A percentile compares a stretch with the other conserved stretches of the same genome.
Evolutionary conservation across 2,888 invertebrate genomes (phyloP).

Genomic region (Rhaphigaster nebulosa): DNA sequence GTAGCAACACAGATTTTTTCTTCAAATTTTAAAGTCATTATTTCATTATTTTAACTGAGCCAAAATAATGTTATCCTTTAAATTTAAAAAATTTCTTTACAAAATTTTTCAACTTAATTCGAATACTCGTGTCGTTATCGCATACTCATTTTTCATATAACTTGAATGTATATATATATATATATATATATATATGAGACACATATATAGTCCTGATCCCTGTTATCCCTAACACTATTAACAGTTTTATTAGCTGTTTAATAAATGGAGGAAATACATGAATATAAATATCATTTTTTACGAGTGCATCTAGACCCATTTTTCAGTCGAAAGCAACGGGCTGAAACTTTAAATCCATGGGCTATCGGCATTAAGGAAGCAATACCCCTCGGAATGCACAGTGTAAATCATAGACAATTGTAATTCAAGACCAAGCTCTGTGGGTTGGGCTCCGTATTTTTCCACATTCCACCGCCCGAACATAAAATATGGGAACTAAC

Average conservation of each 20-base stretch:
- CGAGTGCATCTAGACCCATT: background rate
- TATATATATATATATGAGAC: no score
- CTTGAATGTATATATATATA: no score
- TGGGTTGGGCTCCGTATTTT: conserved; percentile 46
- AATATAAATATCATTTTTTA: background rate
- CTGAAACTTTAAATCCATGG: background rate
- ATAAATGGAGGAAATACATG: background rate
- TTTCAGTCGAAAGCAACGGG: background rate
- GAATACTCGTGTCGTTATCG: no score
- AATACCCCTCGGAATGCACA: background rate
- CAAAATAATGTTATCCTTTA: no score
- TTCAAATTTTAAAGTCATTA: no score
- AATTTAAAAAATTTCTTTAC: no score
- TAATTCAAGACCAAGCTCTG: background rate
- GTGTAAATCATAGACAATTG: conserved; percentile 23
- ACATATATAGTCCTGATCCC: background rate
- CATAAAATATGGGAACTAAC: background rate
- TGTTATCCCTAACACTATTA: background rate
- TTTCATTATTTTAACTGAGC: no score
- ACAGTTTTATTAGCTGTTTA: background rate
- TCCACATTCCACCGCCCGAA: conserved; percentile 31
- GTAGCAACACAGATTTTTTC: no score
- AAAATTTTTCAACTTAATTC: no score
- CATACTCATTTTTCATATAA: no score
- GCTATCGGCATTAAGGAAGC: background rate